phyloP scores from a whole-genome alignment of 2,113 vertebrate species.

The Elanus axillaris region DNA sequence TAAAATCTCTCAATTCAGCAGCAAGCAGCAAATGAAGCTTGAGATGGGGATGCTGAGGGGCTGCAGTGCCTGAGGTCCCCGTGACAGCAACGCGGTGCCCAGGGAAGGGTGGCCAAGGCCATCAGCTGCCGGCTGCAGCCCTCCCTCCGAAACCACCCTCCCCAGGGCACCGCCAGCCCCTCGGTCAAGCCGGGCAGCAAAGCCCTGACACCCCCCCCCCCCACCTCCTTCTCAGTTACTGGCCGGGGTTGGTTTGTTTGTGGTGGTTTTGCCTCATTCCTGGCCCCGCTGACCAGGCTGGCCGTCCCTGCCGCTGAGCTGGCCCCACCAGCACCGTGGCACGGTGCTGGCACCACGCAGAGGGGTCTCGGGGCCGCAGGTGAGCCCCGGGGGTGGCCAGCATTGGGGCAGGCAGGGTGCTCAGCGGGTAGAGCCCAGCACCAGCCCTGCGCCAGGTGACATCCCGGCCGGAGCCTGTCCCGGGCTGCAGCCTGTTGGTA shows the following conservation, averaged over 20 bases:
- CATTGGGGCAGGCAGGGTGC: neutral
- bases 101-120: neutral
- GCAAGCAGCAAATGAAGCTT: constrained; percentile 43
- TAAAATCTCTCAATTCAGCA: constrained; percentile 47
- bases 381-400: neutral
- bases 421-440: neutral
- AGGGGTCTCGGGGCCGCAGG: rapidly evolving
- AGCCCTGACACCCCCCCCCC: neutral
- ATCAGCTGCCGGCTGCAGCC: neutral
- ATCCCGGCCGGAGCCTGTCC: neutral
- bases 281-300: neutral
- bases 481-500: neutral
- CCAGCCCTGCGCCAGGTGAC: neutral
- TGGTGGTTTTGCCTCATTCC: neutral
- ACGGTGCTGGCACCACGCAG: rapidly evolving
- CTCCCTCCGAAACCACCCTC: neutral
- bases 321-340: neutral
- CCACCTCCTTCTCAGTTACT: neutral
- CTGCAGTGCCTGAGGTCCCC: neutral
- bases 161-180: rapidly evolving
- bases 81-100: neutral
- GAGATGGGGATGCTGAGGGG: neutral
- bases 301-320: rapidly evolving
- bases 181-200: rapidly evolving
- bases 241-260: neutral